Base-by-base conservation (phyloP, 2,888 invertebrate species). In the Rhorus exstirpatorius region DNA sequence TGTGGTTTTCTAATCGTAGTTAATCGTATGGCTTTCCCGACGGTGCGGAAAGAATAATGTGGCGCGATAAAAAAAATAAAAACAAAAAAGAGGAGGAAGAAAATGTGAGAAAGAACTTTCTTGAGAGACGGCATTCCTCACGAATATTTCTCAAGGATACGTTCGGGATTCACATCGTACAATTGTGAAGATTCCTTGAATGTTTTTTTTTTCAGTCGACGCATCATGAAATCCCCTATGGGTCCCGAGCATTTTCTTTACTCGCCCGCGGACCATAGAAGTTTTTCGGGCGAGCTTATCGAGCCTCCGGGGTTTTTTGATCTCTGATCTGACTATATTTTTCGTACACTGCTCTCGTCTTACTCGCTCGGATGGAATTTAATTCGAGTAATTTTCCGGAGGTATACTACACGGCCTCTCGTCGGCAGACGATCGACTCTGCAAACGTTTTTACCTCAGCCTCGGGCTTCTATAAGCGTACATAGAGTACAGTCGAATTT, bases 361-460 rank as follows among this genome's bases (percentile, higher is more conserved):
- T 38, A 8, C 17, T 10, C 14, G 10, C 17, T 21, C 49, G 17
- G 44, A 67, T 58, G 53, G 31, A 67, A 79, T 74, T 79, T 74
- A 58, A 79, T 74, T 74, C 51, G 17, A 68, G 41, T 74, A 68
- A 61, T 51, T 38, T 24, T 53, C 24, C 60, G 49, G 26, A 21
- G 65, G 17, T 61, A 51, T 38, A 55, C 31, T n/a, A n/a, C n/a
- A n/a, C n/a, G n/a, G n/a, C n/a, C n/a, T 12, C 65, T 58, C 61
- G 24, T 41, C 21, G 10, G 53, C 58, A 49, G 61, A 74, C 60
- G 41, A 68, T 67, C 51, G 67, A 74, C 67, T 24, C 41, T 44
- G 60, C 55, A 67, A 74, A 67, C 38, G 19, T 79, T 79, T 74
- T 60, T 31, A 60, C 53, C 67, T 53, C 60, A 17, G 35, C 31